Percentiles rank a stretch among this genome's conserved stretches.
phyloP scores from a whole-genome alignment of 2,888 invertebrate genomes.

The Lacanobia oleracea region DNA sequence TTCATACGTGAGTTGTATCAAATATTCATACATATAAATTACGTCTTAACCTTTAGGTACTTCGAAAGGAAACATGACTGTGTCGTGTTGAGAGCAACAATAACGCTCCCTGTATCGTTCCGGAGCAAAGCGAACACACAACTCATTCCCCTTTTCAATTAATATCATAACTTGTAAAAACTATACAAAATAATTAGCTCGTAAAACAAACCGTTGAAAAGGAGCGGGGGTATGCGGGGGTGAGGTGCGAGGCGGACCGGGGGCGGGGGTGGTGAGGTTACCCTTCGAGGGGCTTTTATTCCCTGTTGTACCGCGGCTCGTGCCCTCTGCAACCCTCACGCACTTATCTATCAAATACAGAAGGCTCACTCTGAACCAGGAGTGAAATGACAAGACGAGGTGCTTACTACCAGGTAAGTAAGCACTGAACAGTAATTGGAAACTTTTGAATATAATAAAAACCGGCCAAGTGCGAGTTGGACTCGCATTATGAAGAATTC shows the following conservation, averaged over 20 bases:
- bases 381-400: too few relatives aligned
- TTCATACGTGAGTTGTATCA: not conserved
- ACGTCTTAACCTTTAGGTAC: slow-evolving; percentile 32
- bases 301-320: slow-evolving; percentile 21
- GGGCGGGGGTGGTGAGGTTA: not conserved
- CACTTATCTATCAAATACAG: not conserved
- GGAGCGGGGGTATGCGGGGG: slow-evolving; percentile 7
- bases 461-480: too few relatives aligned
- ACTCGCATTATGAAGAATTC: too few relatives aligned
- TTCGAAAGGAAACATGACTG: not conserved
- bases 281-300: slow-evolving; percentile 55
- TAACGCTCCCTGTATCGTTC: not conserved
- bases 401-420: not conserved
- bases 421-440: not conserved
- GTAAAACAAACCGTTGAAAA: slow-evolving; percentile 42
- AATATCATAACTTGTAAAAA: slow-evolving; percentile 51
- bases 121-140: not conserved
- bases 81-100: not conserved
- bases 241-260: not conserved
- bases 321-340: slow-evolving; percentile 24
- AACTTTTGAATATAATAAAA: too few relatives aligned
- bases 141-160: slow-evolving; percentile 41
- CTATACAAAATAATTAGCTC: slow-evolving; percentile 53
- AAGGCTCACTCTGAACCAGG: slow-evolving; percentile 14
- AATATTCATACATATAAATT: slow-evolving; percentile 28